Evolutionary conservation across 2,888 invertebrate species (phyloP).

Genomic region (Ichneumoninae sp.): DNA sequence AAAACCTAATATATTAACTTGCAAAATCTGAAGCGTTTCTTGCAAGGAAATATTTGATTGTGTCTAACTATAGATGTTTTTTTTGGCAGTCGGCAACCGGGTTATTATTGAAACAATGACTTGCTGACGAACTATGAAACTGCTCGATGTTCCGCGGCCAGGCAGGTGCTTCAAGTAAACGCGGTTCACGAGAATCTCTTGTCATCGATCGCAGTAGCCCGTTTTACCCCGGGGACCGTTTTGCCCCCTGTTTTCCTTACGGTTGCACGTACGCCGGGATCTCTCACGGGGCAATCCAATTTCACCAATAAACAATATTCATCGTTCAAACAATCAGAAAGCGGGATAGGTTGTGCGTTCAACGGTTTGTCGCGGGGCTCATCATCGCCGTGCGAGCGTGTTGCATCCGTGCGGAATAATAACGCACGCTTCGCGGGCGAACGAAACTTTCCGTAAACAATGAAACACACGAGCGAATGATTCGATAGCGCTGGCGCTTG

Average conservation of each 20-base stretch:
- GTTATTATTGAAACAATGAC: no score
- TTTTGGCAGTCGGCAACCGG: no score
- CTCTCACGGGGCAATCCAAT: constrained; percentile 40
- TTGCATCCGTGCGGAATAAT: neutral
- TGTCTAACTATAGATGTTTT: neutral
- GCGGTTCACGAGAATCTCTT: neutral
- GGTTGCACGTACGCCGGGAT: neutral
- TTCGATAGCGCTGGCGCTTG: neutral
- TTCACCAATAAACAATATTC: constrained; percentile 57
- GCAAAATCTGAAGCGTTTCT: neutral
- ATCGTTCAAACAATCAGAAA: constrained; percentile 54
- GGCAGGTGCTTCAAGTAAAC: neutral
- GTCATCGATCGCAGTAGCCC: no score
- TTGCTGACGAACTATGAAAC: no score
- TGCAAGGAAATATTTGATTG: neutral
- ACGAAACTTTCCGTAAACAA: constrained; percentile 3
- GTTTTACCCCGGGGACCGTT: neutral
- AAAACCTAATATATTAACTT: neutral
- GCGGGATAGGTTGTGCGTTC: neutral
- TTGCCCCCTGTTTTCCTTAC: constrained; percentile 3
- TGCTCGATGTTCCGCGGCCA: no score
- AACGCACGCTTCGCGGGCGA: neutral
- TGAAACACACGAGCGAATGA: neutral
- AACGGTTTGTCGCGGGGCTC: constrained; percentile 6
- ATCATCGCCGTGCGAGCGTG: neutral